phyloP scores from a whole-genome alignment of 2,113 vertebrate species.

The Patagioenas fasciata region DNA sequence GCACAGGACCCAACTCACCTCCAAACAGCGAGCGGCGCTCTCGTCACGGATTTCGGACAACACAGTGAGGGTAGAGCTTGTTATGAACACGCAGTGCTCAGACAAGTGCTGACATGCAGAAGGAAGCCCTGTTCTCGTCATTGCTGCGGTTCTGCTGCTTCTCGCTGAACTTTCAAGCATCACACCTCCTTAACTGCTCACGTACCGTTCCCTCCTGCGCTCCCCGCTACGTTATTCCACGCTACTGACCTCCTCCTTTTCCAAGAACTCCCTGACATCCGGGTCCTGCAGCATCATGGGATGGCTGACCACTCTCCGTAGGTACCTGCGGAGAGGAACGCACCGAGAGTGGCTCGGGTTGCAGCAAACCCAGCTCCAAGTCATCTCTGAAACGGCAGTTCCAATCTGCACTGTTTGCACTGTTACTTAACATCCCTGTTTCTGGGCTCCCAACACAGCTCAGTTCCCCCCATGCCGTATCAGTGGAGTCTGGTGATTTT shows the following conservation, averaged over 20 bases:
- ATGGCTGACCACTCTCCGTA: conserved; percentile 90
- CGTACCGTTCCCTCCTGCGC: not conserved
- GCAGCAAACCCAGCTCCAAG: not conserved
- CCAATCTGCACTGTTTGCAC: not conserved
- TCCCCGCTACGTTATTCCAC: not conserved
- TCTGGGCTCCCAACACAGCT: not conserved
- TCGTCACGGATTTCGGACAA: not conserved
- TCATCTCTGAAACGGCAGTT: not conserved
- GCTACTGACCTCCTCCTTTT: conserved; percentile 91
- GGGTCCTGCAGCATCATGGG: conserved; percentile 95
- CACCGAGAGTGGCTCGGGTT: not conserved
- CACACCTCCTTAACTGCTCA: not conserved
- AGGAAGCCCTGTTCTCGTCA: not conserved
- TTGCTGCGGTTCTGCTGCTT: not conserved
- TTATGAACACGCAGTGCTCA: fast-evolving
- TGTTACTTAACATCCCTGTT: not conserved
- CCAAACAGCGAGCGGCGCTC: too few relatives aligned
- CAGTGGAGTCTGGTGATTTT: not conserved
- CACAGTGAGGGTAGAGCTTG: not conserved
- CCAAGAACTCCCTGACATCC: conserved; percentile 93
- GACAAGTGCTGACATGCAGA: not conserved
- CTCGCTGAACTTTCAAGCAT: not conserved
- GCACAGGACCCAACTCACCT: not conserved
- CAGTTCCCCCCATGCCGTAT: not conserved
- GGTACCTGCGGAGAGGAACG: conserved; percentile 78